These are phyloP conservation scores for Gibbula magus DNA, from an alignment of 2,888 invertebrate species.

Conservation along the genomic window DNA sequence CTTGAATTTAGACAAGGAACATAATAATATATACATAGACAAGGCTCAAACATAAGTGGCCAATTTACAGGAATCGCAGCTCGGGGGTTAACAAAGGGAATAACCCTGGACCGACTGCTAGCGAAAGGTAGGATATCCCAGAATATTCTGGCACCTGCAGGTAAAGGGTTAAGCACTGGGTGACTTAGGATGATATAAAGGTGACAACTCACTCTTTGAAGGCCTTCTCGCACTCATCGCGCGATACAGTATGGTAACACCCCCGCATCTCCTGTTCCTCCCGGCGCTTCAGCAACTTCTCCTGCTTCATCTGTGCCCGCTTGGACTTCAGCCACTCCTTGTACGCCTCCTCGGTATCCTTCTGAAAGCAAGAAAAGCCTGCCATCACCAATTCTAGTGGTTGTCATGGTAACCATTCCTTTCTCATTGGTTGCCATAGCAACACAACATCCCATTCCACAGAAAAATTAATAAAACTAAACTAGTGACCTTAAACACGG, in stretches of 20 bases:
- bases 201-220: slow-evolving; percentile 63
- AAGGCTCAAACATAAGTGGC: no score
- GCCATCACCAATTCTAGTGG: no score
- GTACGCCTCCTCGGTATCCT: slow-evolving; percentile 57
- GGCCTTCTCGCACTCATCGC: slow-evolving; percentile 68
- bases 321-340: slow-evolving; percentile 67
- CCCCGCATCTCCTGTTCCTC: slow-evolving; percentile 64
- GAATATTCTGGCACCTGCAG: not conserved
- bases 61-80: no score
- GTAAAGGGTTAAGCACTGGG: not conserved
- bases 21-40: no score
- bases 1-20: no score
- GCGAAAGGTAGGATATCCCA: not conserved
- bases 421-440: no score
- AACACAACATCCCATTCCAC: no score
- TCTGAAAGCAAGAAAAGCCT: slow-evolving; percentile 43
- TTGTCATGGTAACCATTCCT: no score
- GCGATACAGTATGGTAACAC: slow-evolving; percentile 55
- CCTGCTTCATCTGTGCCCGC: slow-evolving; percentile 59
- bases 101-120: no score
- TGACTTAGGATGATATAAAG: not conserved
- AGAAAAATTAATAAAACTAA: no score
- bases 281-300: slow-evolving; percentile 60
- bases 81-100: no score
- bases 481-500: no score